phyloP scores from a whole-genome alignment of 2,888 invertebrate genomes.

The Apeira syringaria region DNA sequence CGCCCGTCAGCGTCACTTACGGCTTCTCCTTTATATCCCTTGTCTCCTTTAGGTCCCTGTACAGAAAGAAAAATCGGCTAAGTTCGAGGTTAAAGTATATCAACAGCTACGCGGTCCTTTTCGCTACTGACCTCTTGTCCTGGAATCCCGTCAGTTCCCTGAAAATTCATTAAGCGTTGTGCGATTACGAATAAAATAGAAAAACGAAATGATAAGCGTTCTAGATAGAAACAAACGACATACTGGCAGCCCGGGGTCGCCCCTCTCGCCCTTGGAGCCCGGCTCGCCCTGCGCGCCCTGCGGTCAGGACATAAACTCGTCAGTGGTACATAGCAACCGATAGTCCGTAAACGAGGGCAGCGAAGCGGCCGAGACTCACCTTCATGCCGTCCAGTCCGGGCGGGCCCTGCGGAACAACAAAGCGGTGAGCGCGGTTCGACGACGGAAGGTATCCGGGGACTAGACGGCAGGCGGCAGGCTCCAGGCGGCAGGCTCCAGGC shows the following conservation, averaged over 20 bases:
- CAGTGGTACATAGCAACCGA: constrained; percentile 2
- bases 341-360: background rate
- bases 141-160: constrained; percentile 97
- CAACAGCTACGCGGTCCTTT: background rate
- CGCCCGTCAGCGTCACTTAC: constrained; percentile 82
- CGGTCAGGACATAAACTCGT: constrained; percentile 66
- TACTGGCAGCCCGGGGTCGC: constrained; percentile 96
- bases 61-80: constrained; percentile 52
- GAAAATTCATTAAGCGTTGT: constrained; percentile 57
- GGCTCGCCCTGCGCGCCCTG: constrained; percentile 97
- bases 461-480: constrained; percentile 12
- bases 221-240: constrained; percentile 59
- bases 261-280: constrained; percentile 95
- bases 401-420: constrained; percentile 91
- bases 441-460: background rate
- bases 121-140: constrained; percentile 90
- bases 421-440: constrained; percentile 37
- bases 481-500: constrained; percentile 2
- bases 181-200: constrained; percentile 6
- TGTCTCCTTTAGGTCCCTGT: constrained; percentile 95
- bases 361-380: constrained; percentile 83
- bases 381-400: constrained; percentile 98
- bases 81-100: background rate
- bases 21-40: constrained; percentile 92
- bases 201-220: too few species aligned